Conservation (phyloP, 2,797 vertebrate genomes). For the Anguilla marmorata region DNA sequence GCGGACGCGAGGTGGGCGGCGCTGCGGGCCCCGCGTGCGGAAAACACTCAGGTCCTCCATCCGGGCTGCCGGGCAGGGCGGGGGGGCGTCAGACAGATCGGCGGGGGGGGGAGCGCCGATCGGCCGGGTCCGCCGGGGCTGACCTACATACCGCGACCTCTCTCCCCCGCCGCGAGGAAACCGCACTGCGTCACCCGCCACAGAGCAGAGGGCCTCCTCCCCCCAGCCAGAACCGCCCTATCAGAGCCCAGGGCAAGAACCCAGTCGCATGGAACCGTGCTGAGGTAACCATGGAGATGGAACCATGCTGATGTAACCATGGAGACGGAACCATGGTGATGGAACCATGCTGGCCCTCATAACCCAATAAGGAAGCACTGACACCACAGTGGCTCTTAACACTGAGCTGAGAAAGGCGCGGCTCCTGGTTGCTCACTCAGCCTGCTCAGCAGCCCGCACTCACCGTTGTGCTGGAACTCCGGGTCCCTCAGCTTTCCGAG, state of each 20-base stretch:
- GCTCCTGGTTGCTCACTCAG: not conserved
- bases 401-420: not conserved
- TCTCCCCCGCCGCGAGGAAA: conserved; percentile 48
- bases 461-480: conserved; percentile 85
- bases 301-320: not conserved
- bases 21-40: not conserved
- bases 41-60: not conserved
- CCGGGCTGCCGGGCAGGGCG: conserved; percentile 9
- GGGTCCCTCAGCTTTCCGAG: conserved; percentile 77
- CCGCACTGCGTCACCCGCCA: conserved; percentile 42
- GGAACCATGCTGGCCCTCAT: not conserved
- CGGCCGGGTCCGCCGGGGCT: conserved; percentile 35
- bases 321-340: not conserved
- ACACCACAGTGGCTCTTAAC: not conserved
- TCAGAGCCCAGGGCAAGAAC: too few relatives aligned
- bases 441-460: not conserved
- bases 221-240: too few relatives aligned
- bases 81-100: conserved; percentile 19
- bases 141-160: conserved; percentile 52
- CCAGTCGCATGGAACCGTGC: not conserved
- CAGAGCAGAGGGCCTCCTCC: conserved; percentile 38
- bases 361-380: not conserved
- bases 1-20: not conserved
- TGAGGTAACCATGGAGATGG: not conserved
- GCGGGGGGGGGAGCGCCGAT: conserved; percentile 18